These are phyloP conservation scores for Cetonia aurata DNA, from an alignment of 2,888 invertebrate genomes.

Conservation along the genomic window DNA sequence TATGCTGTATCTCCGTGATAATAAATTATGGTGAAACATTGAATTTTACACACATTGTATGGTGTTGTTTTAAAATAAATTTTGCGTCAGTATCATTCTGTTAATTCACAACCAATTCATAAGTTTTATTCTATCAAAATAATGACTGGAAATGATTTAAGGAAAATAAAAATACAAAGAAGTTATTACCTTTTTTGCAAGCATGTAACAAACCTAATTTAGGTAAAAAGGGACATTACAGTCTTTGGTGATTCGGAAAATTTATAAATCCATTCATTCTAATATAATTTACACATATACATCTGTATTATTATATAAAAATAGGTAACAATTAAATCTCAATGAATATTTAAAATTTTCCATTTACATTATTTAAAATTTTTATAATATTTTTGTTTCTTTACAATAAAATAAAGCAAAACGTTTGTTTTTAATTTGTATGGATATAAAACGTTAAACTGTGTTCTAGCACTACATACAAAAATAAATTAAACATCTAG, in stretches of 20 bases:
- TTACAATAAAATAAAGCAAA: slow-evolving; percentile 22
- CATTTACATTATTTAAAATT: slow-evolving; percentile 32
- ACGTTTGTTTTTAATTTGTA: slow-evolving; percentile 5
- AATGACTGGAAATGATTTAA: slow-evolving; percentile 3
- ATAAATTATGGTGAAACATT: slow-evolving; percentile 22
- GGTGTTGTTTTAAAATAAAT: slow-evolving; percentile 7
- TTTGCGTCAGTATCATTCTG: slow-evolving; percentile 16
- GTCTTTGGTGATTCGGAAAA: slow-evolving; percentile 37
- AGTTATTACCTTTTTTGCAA: background rate
- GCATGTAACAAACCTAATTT: slow-evolving; percentile 5
- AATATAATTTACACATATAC: slow-evolving; percentile 33
- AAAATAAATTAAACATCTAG: slow-evolving; percentile 44
- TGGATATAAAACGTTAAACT: slow-evolving; percentile 29
- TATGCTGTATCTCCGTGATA: slow-evolving; percentile 29
- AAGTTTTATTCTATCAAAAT: slow-evolving; percentile 4
- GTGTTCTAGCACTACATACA: slow-evolving; percentile 41
- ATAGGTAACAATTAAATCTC: slow-evolving; percentile 39
- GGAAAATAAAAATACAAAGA: slow-evolving; percentile 11
- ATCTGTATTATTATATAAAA: slow-evolving; percentile 32
- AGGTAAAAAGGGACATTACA: slow-evolving; percentile 20
- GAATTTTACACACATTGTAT: slow-evolving; percentile 33
- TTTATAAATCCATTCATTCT: slow-evolving; percentile 37
- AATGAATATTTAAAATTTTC: slow-evolving; percentile 37
- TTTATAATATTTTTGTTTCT: slow-evolving; percentile 32
- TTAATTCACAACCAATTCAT: slow-evolving; percentile 33